These are phyloP conservation scores for Phoxinus phoxinus DNA, from an alignment of 2,113 vertebrate species.

Conservation along the genomic window DNA sequence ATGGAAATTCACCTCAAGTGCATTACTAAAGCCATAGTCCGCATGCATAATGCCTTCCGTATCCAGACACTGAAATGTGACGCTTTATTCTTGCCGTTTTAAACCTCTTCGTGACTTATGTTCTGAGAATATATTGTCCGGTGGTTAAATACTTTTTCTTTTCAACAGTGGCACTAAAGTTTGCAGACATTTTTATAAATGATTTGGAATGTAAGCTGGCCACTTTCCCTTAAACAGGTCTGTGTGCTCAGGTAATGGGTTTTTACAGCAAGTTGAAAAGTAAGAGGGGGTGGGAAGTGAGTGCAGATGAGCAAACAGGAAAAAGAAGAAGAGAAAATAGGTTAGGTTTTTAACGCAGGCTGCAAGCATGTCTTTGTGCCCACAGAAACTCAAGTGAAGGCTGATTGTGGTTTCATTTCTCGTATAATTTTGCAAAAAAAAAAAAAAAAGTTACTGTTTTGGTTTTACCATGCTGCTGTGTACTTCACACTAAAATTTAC, in stretches of 20 bases:
- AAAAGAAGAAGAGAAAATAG: conserved; percentile 8
- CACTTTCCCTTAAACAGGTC: neutral
- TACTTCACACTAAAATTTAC: neutral
- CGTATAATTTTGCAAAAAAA: neutral
- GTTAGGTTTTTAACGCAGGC: neutral
- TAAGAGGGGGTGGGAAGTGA: neutral
- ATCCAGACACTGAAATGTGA: neutral
- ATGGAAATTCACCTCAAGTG: conserved; percentile 9
- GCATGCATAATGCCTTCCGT: neutral
- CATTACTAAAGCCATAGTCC: conserved; percentile 18
- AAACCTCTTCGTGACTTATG: no score
- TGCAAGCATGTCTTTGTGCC: neutral
- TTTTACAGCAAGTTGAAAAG: conserved; percentile 8
- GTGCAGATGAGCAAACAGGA: conserved; percentile 1
- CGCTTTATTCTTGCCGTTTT: neutral
- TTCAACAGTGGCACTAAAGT: neutral
- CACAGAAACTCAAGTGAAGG: neutral
- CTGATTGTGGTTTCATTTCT: conserved; percentile 7
- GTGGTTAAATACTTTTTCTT: neutral
- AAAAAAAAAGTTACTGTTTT: neutral
- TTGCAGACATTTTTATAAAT: neutral
- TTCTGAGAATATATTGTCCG: no score
- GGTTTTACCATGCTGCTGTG: neutral
- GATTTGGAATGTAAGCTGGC: neutral
- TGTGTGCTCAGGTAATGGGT: neutral